A percentile compares a stretch with the other conserved stretches of the same genome.
phyloP scores from a whole-genome alignment of 2,888 invertebrate species.

The Horisme vitalbata region DNA sequence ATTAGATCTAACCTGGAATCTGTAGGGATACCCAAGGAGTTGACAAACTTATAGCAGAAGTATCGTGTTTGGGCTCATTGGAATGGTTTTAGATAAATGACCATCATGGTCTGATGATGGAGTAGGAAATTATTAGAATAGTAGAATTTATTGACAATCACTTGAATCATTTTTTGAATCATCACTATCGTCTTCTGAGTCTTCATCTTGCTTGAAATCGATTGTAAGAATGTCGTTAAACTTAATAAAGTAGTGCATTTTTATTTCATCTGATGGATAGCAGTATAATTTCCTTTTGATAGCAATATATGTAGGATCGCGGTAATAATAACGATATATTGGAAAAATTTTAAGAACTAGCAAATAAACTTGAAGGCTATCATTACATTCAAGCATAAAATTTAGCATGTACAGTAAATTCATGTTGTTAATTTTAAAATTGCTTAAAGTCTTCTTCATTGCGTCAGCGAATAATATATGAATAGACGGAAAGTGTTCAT shows the following conservation, averaged over 20 bases:
- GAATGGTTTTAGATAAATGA: no score
- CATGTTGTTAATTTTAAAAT: not conserved
- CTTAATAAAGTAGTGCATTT: constrained; percentile 9
- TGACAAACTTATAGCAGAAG: no score
- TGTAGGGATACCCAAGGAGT: no score
- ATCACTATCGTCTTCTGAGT: no score
- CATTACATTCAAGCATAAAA: constrained; percentile 7
- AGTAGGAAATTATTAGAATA: no score
- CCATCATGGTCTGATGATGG: no score
- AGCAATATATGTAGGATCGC: not conserved
- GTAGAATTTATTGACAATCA: no score
- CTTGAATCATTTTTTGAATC: no score
- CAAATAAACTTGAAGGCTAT: constrained; percentile 9
- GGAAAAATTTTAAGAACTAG: constrained; percentile 9
- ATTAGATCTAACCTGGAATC: no score
- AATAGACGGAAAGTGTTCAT: constrained; percentile 1
- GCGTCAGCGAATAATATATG: constrained; percentile 3
- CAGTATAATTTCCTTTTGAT: constrained; percentile 15
- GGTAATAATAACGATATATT: not conserved
- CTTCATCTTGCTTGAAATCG: no score
- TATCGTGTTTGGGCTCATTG: no score
- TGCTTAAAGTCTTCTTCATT: not conserved
- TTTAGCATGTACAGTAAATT: not conserved
- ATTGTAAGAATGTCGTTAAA: not conserved
- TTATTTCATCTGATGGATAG: constrained; percentile 3